Evolutionary conservation across 2,888 invertebrate genomes (phyloP).

Genomic region (Ctena decussata): DNA sequence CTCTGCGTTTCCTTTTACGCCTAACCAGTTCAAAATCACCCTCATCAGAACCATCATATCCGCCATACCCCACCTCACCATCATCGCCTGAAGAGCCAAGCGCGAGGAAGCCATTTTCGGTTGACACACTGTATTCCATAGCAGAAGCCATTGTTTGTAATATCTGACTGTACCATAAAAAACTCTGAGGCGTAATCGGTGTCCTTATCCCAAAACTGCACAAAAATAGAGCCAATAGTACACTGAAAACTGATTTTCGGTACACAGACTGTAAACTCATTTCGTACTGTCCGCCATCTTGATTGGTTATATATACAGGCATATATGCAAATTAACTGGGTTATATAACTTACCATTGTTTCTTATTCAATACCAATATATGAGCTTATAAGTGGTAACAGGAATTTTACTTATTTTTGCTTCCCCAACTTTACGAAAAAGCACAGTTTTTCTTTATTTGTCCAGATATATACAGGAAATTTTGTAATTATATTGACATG

Average conservation of each 20-base stretch:
- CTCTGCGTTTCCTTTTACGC: not conserved
- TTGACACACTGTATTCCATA: not conserved
- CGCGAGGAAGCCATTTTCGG: not conserved
- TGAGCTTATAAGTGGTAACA: too few relatives aligned
- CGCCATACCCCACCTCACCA: slow-evolving; percentile 1
- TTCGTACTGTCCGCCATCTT: not conserved
- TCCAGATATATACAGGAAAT: too few relatives aligned
- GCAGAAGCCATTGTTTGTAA: not conserved
- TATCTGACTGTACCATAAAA: not conserved
- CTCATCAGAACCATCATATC: not conserved
- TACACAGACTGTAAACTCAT: not conserved
- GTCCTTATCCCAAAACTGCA: not conserved
- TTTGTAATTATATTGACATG: too few relatives aligned
- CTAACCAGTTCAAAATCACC: not conserved
- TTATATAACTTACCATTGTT: too few relatives aligned
- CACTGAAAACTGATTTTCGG: not conserved
- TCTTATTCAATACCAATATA: too few relatives aligned
- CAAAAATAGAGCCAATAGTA: not conserved
- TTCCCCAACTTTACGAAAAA: too few relatives aligned
- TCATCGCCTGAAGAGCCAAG: not conserved
- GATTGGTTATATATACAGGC: too few relatives aligned
- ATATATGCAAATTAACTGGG: too few relatives aligned
- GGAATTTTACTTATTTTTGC: too few relatives aligned
- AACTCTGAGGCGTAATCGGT: not conserved
- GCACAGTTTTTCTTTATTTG: too few relatives aligned